These are phyloP conservation scores for Cryptocephalus moraei DNA, from an alignment of 2,888 invertebrate genomes.

Conservation along the genomic window DNA sequence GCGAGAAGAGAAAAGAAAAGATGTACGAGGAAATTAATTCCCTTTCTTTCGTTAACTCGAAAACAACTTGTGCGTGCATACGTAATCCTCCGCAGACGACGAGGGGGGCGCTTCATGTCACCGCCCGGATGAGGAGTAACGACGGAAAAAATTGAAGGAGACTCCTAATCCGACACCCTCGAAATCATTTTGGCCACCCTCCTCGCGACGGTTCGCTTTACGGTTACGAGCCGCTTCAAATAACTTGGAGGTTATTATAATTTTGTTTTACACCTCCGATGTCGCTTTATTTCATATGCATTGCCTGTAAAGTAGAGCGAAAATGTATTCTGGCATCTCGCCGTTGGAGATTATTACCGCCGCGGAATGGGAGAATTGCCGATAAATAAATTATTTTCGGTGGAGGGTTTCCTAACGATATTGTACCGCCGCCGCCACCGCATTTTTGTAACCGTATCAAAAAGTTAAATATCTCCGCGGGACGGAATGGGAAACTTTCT, in stretches of 20 bases:
- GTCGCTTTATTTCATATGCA: constrained; percentile 18
- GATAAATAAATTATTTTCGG: background rate
- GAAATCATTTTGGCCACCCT: constrained; percentile 15
- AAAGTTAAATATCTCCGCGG: too few species aligned
- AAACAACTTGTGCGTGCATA: too few species aligned
- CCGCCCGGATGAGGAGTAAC: too few species aligned
- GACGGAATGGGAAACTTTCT: too few species aligned
- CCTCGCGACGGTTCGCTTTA: constrained; percentile 1
- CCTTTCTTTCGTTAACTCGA: too few species aligned
- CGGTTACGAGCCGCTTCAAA: constrained; percentile 13
- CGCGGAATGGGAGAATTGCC: background rate
- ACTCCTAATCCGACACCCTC: constrained; percentile 17
- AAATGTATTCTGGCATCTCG: constrained; percentile 1
- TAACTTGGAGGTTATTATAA: constrained; percentile 25
- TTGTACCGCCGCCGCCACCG: too few species aligned
- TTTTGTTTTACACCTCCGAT: constrained; percentile 22
- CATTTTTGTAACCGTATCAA: too few species aligned
- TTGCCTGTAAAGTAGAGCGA: constrained; percentile 13
- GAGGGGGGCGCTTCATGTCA: too few species aligned
- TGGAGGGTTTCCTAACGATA: too few species aligned
- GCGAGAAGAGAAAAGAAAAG: too few species aligned
- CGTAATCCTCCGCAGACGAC: too few species aligned
- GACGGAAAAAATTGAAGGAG: constrained; percentile 5
- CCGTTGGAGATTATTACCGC: background rate
- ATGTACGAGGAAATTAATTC: too few species aligned